phyloP scores from a whole-genome alignment of 2,888 invertebrate genomes.

The Sinhomidia bicolor region DNA sequence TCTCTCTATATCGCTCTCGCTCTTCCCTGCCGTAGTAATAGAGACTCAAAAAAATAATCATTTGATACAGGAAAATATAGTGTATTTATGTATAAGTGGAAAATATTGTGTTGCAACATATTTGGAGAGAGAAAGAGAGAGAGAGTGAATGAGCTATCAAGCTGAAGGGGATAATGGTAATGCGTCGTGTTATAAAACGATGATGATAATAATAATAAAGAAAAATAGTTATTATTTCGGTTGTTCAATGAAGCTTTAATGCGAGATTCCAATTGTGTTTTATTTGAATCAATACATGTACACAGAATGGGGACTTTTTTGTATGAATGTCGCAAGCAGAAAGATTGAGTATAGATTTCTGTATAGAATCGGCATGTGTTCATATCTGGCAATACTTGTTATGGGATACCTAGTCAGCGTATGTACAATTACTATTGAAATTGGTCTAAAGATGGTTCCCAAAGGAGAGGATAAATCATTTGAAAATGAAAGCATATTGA shows the following conservation, averaged over 20 bases:
- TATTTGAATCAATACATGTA: slow-evolving; percentile 27
- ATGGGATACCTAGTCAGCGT: no score
- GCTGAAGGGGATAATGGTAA: slow-evolving; percentile 41
- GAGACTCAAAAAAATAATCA: slow-evolving; percentile 10
- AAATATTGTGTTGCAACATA: slow-evolving; percentile 49
- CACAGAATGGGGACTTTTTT: not conserved
- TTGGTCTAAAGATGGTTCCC: slow-evolving; percentile 15
- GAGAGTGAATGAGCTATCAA: no score
- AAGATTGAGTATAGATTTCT: not conserved
- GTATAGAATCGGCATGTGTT: no score
- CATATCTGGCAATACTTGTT: not conserved
- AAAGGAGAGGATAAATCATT: slow-evolving; percentile 34
- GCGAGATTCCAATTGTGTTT: slow-evolving; percentile 27
- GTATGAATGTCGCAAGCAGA: slow-evolving; percentile 7
- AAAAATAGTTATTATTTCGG: slow-evolving; percentile 48
- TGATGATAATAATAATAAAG: slow-evolving; percentile 35
- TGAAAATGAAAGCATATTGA: slow-evolving; percentile 44
- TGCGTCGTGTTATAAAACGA: not conserved
- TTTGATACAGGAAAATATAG: slow-evolving; percentile 47
- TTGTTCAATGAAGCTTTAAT: slow-evolving; percentile 24
- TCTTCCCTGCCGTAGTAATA: not conserved
- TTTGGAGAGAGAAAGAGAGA: no score
- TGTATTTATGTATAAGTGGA: no score
- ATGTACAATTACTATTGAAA: slow-evolving; percentile 39
- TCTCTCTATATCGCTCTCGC: no score